Conservation (phyloP, 2,113 vertebrate species). For the Struthio camelus region DNA sequence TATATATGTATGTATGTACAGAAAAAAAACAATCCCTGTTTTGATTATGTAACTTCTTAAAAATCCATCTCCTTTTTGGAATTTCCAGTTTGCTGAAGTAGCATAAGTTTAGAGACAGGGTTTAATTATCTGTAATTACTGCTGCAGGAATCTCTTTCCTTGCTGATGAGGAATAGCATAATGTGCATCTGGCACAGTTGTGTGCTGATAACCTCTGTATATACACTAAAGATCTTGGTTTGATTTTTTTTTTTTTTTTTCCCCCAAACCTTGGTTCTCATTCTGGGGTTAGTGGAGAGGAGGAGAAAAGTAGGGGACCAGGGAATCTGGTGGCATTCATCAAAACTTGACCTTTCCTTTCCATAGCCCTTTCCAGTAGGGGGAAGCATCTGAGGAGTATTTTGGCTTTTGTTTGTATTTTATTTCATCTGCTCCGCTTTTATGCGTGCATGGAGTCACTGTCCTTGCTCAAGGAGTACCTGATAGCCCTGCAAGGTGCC, state of each 20-base stretch:
- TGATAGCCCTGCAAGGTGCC: not conserved
- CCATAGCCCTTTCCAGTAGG: not conserved
- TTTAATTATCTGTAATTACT: constrained; percentile 16
- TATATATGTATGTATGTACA: no score
- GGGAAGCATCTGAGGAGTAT: not conserved
- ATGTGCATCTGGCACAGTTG: constrained; percentile 17
- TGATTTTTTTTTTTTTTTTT: no score
- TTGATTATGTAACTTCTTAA: constrained; percentile 6
- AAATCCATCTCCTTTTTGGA: constrained; percentile 26
- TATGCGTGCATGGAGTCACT: accelerated
- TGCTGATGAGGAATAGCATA: constrained; percentile 35
- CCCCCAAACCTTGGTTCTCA: not conserved
- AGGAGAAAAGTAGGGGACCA: not conserved
- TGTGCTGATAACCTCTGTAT: not conserved
- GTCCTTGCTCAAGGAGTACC: not conserved
- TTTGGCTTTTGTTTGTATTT: not conserved
- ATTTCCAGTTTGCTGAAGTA: constrained; percentile 20
- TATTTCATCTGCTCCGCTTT: not conserved
- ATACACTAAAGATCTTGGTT: not conserved
- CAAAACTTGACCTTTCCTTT: not conserved
- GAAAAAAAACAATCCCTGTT: not conserved
- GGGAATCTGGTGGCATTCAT: not conserved
- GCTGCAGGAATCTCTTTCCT: constrained; percentile 46
- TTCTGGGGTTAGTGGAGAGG: not conserved
- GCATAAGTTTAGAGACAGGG: not conserved